Conservation (phyloP, 2,888 invertebrate species). For the Agrypnus murinus region DNA sequence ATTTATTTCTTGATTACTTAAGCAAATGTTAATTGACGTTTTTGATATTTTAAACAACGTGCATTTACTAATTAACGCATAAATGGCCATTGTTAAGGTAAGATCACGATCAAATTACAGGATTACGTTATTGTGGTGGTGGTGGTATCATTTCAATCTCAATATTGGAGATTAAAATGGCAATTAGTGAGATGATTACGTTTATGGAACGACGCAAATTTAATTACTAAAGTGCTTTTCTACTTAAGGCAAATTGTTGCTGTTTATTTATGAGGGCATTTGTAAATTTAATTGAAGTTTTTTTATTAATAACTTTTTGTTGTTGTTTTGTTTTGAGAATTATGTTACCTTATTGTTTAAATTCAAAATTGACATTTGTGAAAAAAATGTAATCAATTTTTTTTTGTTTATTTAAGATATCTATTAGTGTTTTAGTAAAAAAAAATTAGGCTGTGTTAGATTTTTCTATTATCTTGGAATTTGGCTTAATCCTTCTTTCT, state of each 20-base stretch:
- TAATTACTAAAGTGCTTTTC: slow-evolving; percentile 5
- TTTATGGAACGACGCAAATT: slow-evolving; percentile 4
- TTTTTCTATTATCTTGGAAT: too few species aligned
- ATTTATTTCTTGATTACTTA: too few species aligned
- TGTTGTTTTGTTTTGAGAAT: too few species aligned
- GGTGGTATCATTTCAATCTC: neutral
- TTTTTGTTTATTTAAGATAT: too few species aligned
- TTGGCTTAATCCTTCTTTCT: too few species aligned
- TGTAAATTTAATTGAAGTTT: neutral
- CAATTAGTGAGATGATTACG: slow-evolving; percentile 1
- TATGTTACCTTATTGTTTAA: too few species aligned
- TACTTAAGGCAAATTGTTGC: neutral
- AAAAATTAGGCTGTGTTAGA: too few species aligned
- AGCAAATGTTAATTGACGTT: neutral
- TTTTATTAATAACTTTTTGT: too few species aligned
- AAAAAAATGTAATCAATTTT: too few species aligned
- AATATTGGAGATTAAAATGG: neutral
- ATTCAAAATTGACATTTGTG: too few species aligned
- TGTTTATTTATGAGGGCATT: neutral
- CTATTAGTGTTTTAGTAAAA: too few species aligned
- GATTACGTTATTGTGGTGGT: neutral
- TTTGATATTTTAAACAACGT: neutral
- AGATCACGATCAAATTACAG: too few species aligned
- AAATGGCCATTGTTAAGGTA: neutral
- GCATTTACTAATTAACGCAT: neutral